These are phyloP conservation scores for Salvelinus sp. DNA, from an alignment of 2,113 vertebrate species.

Conservation along the genomic window DNA sequence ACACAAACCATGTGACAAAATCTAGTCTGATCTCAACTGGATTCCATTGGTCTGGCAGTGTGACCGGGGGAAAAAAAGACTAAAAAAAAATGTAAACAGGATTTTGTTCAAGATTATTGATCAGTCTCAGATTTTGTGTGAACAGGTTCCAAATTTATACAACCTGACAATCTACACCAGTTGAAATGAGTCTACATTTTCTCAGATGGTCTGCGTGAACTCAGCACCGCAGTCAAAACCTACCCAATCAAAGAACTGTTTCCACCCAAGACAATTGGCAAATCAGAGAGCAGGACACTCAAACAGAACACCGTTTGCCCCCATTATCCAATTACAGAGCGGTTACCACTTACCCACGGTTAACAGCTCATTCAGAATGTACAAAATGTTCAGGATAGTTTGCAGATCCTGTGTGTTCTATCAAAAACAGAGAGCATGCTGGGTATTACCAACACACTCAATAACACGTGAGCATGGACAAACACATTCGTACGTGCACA, in stretches of 20 bases:
- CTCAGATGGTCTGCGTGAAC: not conserved
- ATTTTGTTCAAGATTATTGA: no score
- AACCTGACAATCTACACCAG: no score
- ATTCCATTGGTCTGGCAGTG: no score
- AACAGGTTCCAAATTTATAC: no score
- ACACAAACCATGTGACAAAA: not conserved
- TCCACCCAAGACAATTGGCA: no score
- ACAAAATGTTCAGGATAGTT: conserved; percentile 88
- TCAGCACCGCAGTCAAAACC: not conserved
- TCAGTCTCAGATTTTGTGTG: no score
- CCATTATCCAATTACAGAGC: not conserved
- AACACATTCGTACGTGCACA: not conserved
- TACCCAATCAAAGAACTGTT: not conserved
- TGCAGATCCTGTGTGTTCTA: conserved; percentile 91
- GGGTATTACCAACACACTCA: conserved; percentile 18
- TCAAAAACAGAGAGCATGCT: conserved; percentile 43
- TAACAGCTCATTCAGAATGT: conserved; percentile 90
- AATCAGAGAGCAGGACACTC: no score
- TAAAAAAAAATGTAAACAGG: no score
- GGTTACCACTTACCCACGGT: conserved; percentile 81
- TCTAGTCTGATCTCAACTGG: no score
- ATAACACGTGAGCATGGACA: not conserved
- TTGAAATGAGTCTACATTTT: no score
- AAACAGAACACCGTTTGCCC: no score
- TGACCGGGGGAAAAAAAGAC: no score